Percentiles rank a stretch among this genome's conserved stretches.
phyloP scores from a whole-genome alignment of 2,797 vertebrate genomes.

The Psittacula derbiana region DNA sequence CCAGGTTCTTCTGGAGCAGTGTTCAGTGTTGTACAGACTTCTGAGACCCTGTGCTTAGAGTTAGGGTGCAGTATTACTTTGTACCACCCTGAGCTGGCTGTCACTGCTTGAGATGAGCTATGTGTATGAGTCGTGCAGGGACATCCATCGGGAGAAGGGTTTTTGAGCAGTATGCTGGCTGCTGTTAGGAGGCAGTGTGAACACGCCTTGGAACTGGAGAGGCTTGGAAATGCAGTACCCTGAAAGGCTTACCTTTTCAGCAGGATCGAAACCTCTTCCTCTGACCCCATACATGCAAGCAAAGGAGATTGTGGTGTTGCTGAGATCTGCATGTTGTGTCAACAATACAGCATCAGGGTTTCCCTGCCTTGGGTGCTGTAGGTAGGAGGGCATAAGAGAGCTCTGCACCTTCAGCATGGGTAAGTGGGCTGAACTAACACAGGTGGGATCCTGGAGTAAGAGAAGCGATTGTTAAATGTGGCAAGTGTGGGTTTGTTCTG shows the following conservation, averaged over 20 bases:
- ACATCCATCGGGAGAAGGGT: background rate
- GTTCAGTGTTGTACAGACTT: fast-evolving
- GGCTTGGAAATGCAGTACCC: background rate
- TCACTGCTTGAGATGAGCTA: background rate
- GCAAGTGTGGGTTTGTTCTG: slow-evolving; percentile 36
- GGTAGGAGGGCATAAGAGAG: background rate
- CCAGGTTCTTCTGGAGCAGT: background rate
- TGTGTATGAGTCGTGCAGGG: fast-evolving
- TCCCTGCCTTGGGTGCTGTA: background rate
- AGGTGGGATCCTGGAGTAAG: background rate
- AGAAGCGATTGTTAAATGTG: background rate
- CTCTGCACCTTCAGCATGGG: background rate
- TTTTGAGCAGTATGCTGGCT: background rate
- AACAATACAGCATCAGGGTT: background rate
- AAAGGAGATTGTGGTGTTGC: background rate
- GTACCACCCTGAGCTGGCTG: background rate
- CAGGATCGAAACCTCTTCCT: background rate
- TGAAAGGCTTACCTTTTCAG: background rate
- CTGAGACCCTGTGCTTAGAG: background rate
- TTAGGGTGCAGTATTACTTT: fast-evolving
- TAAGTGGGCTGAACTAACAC: background rate
- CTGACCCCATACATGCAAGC: background rate
- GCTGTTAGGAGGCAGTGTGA: background rate
- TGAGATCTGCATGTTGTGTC: background rate
- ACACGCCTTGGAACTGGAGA: background rate